phyloP scores from a whole-genome alignment of 2,888 invertebrate species.

The Invenusta paracnida region DNA sequence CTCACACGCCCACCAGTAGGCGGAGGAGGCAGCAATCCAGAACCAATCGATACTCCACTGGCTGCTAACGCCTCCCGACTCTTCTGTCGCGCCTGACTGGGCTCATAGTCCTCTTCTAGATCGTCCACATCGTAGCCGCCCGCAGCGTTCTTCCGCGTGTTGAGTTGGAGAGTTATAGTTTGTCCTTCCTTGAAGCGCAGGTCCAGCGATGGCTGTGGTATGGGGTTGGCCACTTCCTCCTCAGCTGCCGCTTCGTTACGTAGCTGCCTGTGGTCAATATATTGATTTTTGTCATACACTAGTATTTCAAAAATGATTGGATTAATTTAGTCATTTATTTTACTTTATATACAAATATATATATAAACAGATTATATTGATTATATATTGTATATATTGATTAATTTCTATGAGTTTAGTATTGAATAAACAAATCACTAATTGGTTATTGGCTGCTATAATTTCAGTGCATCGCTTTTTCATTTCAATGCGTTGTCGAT shows the following conservation, averaged over 20 bases:
- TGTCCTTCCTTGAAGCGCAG: slow-evolving; percentile 97
- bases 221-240: background rate
- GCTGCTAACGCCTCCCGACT: background rate
- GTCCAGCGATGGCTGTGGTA: slow-evolving; percentile 69
- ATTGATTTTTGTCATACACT: too few relatives aligned
- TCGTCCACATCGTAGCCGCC: background rate
- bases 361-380: too few relatives aligned
- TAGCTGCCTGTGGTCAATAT: background rate
- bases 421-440: too few relatives aligned
- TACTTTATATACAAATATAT: too few relatives aligned
- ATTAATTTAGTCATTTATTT: too few relatives aligned
- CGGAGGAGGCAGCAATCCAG: background rate
- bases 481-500: too few relatives aligned
- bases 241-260: background rate
- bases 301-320: too few relatives aligned
- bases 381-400: too few relatives aligned
- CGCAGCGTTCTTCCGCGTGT: background rate
- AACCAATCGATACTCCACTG: background rate
- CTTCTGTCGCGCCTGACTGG: background rate
- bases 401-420: too few relatives aligned
- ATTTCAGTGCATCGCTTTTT: too few relatives aligned
- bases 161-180: slow-evolving; percentile 96
- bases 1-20: background rate
- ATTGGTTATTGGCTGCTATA: too few relatives aligned
- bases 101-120: background rate